Conservation (phyloP, 2,113 vertebrate species). For the Corydoras maculifer region DNA sequence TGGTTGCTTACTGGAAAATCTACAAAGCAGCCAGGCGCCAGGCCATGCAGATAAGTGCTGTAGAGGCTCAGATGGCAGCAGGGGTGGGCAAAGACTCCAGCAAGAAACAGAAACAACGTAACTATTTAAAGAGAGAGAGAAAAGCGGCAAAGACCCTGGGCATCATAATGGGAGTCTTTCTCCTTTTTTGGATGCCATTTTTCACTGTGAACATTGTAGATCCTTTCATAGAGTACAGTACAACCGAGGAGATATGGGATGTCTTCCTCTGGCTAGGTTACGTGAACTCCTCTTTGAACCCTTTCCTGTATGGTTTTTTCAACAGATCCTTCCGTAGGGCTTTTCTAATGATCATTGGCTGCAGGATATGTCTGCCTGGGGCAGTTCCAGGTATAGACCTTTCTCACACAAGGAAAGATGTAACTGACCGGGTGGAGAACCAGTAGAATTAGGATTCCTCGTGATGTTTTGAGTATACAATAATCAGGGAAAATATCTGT, state of each 20-base stretch:
- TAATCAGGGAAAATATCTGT: too few species aligned
- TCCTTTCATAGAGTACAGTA: constrained; percentile 66
- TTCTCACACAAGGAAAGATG: constrained; percentile 59
- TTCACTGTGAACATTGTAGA: constrained; percentile 71
- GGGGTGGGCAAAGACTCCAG: constrained; percentile 58
- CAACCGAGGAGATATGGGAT: constrained; percentile 63
- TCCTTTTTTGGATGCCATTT: constrained; percentile 72
- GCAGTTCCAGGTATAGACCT: constrained; percentile 60
- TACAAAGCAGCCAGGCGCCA: constrained; percentile 68
- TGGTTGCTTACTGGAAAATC: constrained; percentile 72
- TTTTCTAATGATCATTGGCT: constrained; percentile 68
- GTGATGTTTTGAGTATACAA: too few species aligned
- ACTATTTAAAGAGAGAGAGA: constrained; percentile 59
- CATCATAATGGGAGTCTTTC: constrained; percentile 71
- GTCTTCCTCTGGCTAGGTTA: constrained; percentile 72
- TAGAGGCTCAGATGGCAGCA: constrained; percentile 65
- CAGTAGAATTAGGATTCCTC: constrained; percentile 8
- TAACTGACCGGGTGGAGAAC: constrained; percentile 46
- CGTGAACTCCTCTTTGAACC: constrained; percentile 71
- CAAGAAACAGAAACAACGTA: constrained; percentile 63
- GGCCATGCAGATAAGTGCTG: constrained; percentile 66
- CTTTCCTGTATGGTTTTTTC: constrained; percentile 70
- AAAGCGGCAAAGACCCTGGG: constrained; percentile 74
- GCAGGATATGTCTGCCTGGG: constrained; percentile 60
- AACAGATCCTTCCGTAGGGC: constrained; percentile 69